phyloP scores from a whole-genome alignment of 2,113 vertebrate species.

The Ctenomys sociabilis region DNA sequence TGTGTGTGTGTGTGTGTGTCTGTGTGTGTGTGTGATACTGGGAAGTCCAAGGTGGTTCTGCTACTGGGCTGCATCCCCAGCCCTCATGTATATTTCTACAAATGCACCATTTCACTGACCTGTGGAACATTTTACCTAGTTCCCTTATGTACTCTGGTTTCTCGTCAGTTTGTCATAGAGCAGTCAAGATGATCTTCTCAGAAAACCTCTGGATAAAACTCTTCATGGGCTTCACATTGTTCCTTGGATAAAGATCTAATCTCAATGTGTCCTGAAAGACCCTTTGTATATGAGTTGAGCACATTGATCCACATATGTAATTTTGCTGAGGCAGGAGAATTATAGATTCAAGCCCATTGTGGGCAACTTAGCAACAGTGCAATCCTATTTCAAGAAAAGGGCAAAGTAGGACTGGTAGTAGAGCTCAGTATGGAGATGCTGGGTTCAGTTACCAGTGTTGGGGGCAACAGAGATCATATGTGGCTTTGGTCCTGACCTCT shows the following conservation, averaged over 20 bases:
- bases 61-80: too few relatives aligned
- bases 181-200: not conserved
- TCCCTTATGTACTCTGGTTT: not conserved
- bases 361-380: not conserved
- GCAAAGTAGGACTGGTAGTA: not conserved
- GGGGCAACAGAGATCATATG: not conserved
- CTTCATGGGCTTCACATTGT: not conserved
- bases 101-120: not conserved
- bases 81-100: not conserved
- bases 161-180: not conserved
- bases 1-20: not conserved
- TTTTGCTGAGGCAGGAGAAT: not conserved
- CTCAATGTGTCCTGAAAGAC: not conserved
- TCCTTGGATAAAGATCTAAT: slow-evolving; percentile 9
- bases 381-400: not conserved
- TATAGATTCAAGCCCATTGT: not conserved
- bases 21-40: too few relatives aligned
- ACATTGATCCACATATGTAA: not conserved
- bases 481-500: not conserved
- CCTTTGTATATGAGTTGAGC: not conserved
- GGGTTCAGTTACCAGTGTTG: not conserved
- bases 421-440: not conserved
- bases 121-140: not conserved
- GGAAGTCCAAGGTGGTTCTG: too few relatives aligned
- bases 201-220: not conserved